Evolutionary conservation across 1,140 invertebrate genomes (phyloP).

Genomic region (Colletes latitarsis): DNA sequence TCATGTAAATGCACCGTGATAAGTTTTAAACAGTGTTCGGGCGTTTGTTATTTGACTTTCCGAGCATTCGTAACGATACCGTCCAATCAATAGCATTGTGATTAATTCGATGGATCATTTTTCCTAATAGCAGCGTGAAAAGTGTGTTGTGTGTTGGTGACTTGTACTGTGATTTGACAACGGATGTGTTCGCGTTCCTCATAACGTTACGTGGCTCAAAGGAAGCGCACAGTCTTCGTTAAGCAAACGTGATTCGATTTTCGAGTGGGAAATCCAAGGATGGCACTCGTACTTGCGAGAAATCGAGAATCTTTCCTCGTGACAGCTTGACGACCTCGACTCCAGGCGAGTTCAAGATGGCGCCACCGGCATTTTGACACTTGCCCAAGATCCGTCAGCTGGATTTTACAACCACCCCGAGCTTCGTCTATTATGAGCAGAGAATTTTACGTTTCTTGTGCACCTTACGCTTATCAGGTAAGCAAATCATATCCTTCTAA

Average conservation of each 20-base stretch:
- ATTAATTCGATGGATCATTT: slow-evolving; percentile 6
- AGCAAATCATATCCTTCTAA: slow-evolving; percentile 43
- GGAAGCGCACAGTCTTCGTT: neutral
- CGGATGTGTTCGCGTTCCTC: slow-evolving; percentile 20
- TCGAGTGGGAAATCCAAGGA: slow-evolving; percentile 10
- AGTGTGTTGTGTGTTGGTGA: slow-evolving; percentile 51
- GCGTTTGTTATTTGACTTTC: neutral
- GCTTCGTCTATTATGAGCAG: slow-evolving; percentile 75
- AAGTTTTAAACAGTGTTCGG: neutral
- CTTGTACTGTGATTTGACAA: slow-evolving; percentile 53
- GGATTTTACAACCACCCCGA: slow-evolving; percentile 64
- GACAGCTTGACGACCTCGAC: slow-evolving; percentile 72
- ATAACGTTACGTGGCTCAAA: slow-evolving; percentile 39
- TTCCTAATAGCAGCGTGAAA: slow-evolving; percentile 23
- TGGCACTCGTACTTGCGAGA: slow-evolving; percentile 39
- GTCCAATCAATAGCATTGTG: slow-evolving; percentile 27
- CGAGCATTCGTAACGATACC: slow-evolving; percentile 19
- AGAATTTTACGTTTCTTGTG: slow-evolving; percentile 77
- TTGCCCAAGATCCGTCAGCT: slow-evolving; percentile 68
- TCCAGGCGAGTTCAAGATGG: slow-evolving; percentile 70
- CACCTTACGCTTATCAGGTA: slow-evolving; percentile 78
- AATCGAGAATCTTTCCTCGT: slow-evolving; percentile 69
- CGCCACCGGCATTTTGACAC: slow-evolving; percentile 77
- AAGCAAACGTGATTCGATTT: neutral
- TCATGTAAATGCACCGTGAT: neutral